Evolutionary conservation across 2,888 invertebrate genomes (phyloP), one percentile per base, ranked within the genome.

Genomic region (Lamellibrachia columna): DNA sequence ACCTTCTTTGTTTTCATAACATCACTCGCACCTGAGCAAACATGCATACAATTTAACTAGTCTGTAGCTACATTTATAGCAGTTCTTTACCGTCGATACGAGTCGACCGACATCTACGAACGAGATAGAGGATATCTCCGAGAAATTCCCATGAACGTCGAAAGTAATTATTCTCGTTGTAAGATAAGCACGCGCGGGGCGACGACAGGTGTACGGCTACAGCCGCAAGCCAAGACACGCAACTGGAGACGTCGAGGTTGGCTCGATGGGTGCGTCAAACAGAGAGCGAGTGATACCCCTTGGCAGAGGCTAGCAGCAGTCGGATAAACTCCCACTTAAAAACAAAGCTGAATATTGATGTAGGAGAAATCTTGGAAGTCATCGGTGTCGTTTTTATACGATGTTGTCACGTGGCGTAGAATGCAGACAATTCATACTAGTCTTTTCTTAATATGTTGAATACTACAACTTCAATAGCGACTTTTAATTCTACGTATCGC

Each of bases 141-240:
- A 15, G 75, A 75, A 75, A 75, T 75, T 75, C 75, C 75, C 75
- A 75, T 75, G 75, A 75, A 75, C 75, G 75, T 75, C 75, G 75
- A 75, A n/a, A 75, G 75, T 75, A 75, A 75, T 75, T 75, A 75
- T 75, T 75, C 75, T 75, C 75, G 75, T 75, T 6, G 75, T 6
- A 75, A 22, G 75, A 75, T 75, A 75, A 75, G 22, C 75, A 22
- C 75, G 75, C 22, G 75, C 15, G 75, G n/a, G 75, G 75, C 15
- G 75, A 75, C 75, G 75, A 75, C 75, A 75, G 75, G 75, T 75
- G n/a, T 6, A 75, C 15, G 22, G 75, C 75, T 58, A 0, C 8
- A 11, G 58, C 58, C 11, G 58, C 6, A 8, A 15, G 58, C 58
- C 58, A 8, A 8, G 58, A 0, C 58, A 22, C 15, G 75, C 75